Evolutionary conservation across 2,888 invertebrate genomes (phyloP), one percentile per base, ranked within the genome.

Genomic region (Colostygia pectinataria): DNA sequence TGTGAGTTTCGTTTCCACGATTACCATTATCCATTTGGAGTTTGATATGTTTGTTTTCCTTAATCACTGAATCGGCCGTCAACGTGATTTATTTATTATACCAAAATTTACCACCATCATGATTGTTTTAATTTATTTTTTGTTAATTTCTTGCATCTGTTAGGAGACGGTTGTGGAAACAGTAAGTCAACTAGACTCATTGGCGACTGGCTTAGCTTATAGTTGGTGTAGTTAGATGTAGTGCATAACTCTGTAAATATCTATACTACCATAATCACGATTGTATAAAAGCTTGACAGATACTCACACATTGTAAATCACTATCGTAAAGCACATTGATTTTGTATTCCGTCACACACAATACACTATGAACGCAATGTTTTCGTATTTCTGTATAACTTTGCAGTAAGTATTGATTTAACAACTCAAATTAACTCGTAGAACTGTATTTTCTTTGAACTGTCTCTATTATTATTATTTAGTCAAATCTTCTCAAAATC

Each of bases 141-240:
- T 85, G 81, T 88, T 87, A 83, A 79, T 77, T 85, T 85, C 86
- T 87, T 83, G 90, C 90, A 88, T 89, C 90, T 84, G 87, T 86
- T 90, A 90, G 90, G 88, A 89, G 90, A 90, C 86, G 89, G 68
- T 89, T 90, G 80, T 90, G 89, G 90, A 90, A 90, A 89, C 90
- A 90, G 90, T 90, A 90, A 90, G 90, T 90, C 77, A 78, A 81
- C 65, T 80, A 78, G 81, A 74, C 63, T 80, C 81, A 80, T 83
- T 85, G 79, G 82, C 81, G 83, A 79, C 72, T 83, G 80, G 88
- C 86, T 88, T 87, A 70, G 88, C 88, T 88, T 87, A 72, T 65
- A 68, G 44, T 51, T 82, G 78, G 66, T 70, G 80, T 80, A 78
- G 74, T 48, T 66, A 65, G 57, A 59, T 44, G 39, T 83, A 80